Evolutionary conservation across 2,113 vertebrate species (phyloP), one percentile per base, ranked within the genome.

Genomic region (Gymnogyps californianus): DNA sequence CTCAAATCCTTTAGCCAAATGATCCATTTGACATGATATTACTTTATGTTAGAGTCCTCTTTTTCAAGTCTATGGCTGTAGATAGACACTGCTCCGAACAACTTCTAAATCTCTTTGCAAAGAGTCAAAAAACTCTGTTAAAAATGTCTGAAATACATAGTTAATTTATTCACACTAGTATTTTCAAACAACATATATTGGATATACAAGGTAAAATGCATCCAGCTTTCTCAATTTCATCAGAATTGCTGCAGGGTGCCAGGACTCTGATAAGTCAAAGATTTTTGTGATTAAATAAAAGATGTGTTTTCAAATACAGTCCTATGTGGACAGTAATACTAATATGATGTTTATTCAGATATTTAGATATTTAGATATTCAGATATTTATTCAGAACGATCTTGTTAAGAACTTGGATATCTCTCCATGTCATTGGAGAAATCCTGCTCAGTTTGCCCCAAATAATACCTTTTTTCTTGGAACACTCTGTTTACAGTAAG

Each of bases 241-340:
- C 25, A 89, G 44, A 96, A 76, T 38, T 52, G 13, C 38, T 69
- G 13, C 20, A 44, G 13, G 29, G 10, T 49, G 14, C 28, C 28
- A 26, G 14, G 54, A 31, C 11, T 83, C 52, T 49, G 24, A 1
- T 29, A 87, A 67, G 3, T 16, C 0, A 0, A 64, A 90, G 8
- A 62, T n/a, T 81, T 77, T 75, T 62, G 25, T 59, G 22, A 20
- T 75, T 89, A 92, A 90, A 61, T 55, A 67, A 42, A 90, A 92
- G 0, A 32, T 17, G 7, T 57, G 14, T 49, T 88, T 93, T 92
- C 11, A 61, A 46, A 80, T 32, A 58, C 7, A 58, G 6, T 47
- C 20, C 18, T 74, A 10, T 42, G 3, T 19, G 28, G 62, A 51
- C 3, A 71, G 44, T n/a, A 82, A 72, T 21, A 49, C 2, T 40